Evolutionary conservation across 2,797 vertebrate species (phyloP).

Genomic region (Parambassis ranga): DNA sequence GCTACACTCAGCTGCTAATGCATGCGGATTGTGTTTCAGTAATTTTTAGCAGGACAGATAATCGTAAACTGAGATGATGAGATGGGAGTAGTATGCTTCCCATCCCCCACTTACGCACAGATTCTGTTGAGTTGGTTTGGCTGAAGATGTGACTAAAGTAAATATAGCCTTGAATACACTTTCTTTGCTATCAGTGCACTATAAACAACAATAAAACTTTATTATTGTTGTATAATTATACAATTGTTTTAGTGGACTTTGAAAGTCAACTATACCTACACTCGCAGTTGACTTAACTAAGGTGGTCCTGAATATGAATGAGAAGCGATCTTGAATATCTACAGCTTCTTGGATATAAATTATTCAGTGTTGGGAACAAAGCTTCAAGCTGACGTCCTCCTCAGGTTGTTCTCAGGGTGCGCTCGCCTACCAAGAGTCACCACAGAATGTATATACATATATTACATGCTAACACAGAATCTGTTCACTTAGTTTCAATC

Average conservation of each 20-base stretch:
- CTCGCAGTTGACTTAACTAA: background rate
- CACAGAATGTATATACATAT: conserved; percentile 5
- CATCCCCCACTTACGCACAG: background rate
- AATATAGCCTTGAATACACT: too few species aligned
- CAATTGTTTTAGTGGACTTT: background rate
- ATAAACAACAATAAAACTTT: too few species aligned
- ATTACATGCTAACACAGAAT: conserved; percentile 11
- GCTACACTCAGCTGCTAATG: conserved; percentile 17
- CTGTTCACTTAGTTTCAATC: conserved; percentile 22
- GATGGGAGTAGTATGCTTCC: background rate
- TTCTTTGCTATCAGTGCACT: too few species aligned
- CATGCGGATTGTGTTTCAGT: conserved; percentile 26
- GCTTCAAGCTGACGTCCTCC: conserved; percentile 9
- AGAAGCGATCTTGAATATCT: conserved; percentile 22
- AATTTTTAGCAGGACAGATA: conserved; percentile 14
- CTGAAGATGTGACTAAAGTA: too few species aligned
- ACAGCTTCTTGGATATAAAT: conserved; percentile 15
- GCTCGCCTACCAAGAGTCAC: conserved; percentile 7
- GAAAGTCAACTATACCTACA: background rate
- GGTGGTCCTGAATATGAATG: conserved; percentile 25
- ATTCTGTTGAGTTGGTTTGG: too few species aligned
- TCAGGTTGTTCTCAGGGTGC: conserved; percentile 13
- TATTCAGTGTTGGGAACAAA: conserved; percentile 21
- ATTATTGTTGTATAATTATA: background rate
- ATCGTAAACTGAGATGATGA: conserved; percentile 4